Percentiles rank a stretch among this genome's conserved stretches.
phyloP scores from a whole-genome alignment of 2,888 invertebrate species.

The Elmis aenea region DNA sequence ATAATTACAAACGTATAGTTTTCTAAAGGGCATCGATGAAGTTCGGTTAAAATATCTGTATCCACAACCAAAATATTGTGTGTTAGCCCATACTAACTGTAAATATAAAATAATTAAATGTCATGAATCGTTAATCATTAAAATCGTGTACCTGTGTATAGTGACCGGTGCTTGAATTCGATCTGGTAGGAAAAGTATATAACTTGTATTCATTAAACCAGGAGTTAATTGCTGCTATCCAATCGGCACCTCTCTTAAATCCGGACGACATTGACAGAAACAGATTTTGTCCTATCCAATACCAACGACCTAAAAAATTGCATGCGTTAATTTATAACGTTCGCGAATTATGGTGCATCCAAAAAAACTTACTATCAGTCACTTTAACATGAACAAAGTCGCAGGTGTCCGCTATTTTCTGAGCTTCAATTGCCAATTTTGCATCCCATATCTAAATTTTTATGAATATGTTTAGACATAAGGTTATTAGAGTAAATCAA shows the following conservation, averaged over 20 bases:
- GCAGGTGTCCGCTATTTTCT: slow-evolving; percentile 26
- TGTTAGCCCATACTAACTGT: slow-evolving; percentile 50
- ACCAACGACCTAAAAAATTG: slow-evolving; percentile 20
- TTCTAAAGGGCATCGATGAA: slow-evolving; percentile 1
- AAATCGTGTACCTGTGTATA: slow-evolving; percentile 11
- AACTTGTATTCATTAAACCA: slow-evolving; percentile 5
- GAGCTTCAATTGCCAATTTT: slow-evolving; percentile 24
- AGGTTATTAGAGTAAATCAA: too few species aligned
- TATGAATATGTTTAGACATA: too few species aligned
- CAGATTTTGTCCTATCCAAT: not conserved
- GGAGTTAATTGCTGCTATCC: not conserved
- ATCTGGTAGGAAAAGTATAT: slow-evolving; percentile 2
- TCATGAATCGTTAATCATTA: too few species aligned
- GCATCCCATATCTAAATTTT: slow-evolving; percentile 26
- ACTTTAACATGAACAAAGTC: slow-evolving; percentile 22
- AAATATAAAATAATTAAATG: too few species aligned
- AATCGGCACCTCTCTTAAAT: not conserved
- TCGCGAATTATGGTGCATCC: too few species aligned
- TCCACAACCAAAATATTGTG: slow-evolving; percentile 8
- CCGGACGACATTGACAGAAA: not conserved
- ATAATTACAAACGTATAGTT: slow-evolving; percentile 11
- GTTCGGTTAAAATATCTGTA: slow-evolving; percentile 6
- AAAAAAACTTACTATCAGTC: slow-evolving; percentile 28
- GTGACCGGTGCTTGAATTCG: slow-evolving; percentile 2
- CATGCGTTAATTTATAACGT: too few species aligned